These are phyloP conservation scores for Pandemis heparana DNA, from an alignment of 2,888 invertebrate genomes.

Conservation along the genomic window DNA sequence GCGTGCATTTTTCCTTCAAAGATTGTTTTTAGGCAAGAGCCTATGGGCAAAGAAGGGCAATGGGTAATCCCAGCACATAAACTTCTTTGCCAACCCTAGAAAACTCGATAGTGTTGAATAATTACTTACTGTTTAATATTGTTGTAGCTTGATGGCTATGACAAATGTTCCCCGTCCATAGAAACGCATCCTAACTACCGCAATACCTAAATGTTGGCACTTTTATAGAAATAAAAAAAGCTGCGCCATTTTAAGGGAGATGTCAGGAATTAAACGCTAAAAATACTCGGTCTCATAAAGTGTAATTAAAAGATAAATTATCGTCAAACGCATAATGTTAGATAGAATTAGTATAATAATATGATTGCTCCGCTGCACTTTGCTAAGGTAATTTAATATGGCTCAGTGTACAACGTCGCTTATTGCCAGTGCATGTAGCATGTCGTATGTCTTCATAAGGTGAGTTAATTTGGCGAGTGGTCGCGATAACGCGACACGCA, in stretches of 20 bases:
- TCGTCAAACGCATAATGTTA: not conserved
- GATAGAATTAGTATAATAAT: not conserved
- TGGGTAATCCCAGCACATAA: too few relatives aligned
- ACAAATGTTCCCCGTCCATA: too few relatives aligned
- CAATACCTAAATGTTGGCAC: too few relatives aligned
- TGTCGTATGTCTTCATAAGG: constrained; percentile 75
- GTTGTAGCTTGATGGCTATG: too few relatives aligned
- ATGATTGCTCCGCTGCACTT: constrained; percentile 3
- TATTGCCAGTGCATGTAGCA: constrained; percentile 54
- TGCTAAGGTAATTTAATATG: constrained; percentile 9
- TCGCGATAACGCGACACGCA: constrained; percentile 74
- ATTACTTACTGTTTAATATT: too few relatives aligned
- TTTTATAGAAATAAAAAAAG: not conserved
- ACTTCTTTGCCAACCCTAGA: too few relatives aligned
- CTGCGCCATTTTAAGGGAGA: not conserved
- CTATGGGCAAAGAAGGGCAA: too few relatives aligned
- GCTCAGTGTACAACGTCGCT: constrained; percentile 54
- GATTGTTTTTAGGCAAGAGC: too few relatives aligned
- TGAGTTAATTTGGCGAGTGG: constrained; percentile 73
- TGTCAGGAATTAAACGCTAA: not conserved
- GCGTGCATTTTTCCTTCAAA: too few relatives aligned
- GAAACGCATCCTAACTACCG: too few relatives aligned
- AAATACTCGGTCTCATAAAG: not conserved
- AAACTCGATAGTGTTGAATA: too few relatives aligned
- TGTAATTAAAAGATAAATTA: not conserved